A percentile compares a stretch with the other conserved stretches of the same genome.
Conservation (phyloP, 2,797 vertebrate genomes). For the Benthosema pterotum region DNA sequence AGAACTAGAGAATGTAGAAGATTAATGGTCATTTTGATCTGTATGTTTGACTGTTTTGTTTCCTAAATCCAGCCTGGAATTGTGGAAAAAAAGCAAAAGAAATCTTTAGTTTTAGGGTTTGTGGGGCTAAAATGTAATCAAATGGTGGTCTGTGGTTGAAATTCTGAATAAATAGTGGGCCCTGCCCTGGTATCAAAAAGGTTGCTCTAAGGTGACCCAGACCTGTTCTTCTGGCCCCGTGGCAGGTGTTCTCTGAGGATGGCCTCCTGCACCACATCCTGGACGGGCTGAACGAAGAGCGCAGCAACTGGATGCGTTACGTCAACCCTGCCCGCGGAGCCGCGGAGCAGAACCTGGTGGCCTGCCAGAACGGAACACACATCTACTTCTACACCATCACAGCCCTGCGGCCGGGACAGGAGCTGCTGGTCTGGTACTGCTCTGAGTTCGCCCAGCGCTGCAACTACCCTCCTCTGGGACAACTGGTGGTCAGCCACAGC, state of each 20-base stretch:
- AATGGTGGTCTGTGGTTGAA: too few relatives aligned
- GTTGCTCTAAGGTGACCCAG: too few relatives aligned
- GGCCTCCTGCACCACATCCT: constrained; percentile 91
- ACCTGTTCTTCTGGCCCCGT: neutral
- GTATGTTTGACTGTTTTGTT: too few relatives aligned
- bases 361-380: constrained; percentile 91
- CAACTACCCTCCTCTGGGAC: constrained; percentile 87
- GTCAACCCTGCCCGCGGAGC: constrained; percentile 87
- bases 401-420: constrained; percentile 88
- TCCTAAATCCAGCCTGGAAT: too few relatives aligned
- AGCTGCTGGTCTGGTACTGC: constrained; percentile 96
- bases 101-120: too few relatives aligned
- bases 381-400: constrained; percentile 94
- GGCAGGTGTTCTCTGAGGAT: constrained; percentile 87
- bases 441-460: constrained; percentile 88
- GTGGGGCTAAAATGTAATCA: too few relatives aligned
- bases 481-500: constrained; percentile 82
- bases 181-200: too few relatives aligned
- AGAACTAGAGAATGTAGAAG: too few relatives aligned
- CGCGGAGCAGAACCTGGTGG: constrained; percentile 91
- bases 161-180: too few relatives aligned
- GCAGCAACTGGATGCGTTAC: constrained; percentile 97
- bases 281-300: constrained; percentile 89
- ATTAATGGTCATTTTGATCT: too few relatives aligned
- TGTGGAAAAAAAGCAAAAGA: too few relatives aligned